phyloP scores from a whole-genome alignment of 2,888 invertebrate species.

The Xestia c-nigrum region DNA sequence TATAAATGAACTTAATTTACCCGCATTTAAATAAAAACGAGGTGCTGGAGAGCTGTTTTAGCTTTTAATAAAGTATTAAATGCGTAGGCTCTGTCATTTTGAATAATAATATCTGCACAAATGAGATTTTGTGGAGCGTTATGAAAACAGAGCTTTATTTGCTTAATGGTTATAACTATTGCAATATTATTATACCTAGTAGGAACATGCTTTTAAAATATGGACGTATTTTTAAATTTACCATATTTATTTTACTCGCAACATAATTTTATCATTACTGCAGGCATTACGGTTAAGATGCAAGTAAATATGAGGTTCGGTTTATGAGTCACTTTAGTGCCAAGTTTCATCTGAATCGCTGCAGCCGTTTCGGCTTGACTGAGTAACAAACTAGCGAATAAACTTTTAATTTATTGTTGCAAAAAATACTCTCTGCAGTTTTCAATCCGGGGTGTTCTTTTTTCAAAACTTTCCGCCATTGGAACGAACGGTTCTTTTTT shows the following conservation, averaged over 20 bases:
- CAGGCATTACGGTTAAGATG: not conserved
- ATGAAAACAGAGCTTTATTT: constrained; percentile 40
- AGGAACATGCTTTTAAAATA: constrained; percentile 4
- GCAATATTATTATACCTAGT: constrained; percentile 14
- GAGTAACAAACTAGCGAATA: constrained; percentile 41
- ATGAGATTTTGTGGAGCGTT: constrained; percentile 33
- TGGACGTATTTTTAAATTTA: not conserved
- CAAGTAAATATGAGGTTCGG: not conserved
- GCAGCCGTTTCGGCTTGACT: constrained; percentile 49
- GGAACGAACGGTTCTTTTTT: constrained; percentile 10
- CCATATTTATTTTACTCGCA: constrained; percentile 2
- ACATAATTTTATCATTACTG: constrained; percentile 25
- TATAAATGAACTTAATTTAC: constrained; percentile 64
- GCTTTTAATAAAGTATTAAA: constrained; percentile 66
- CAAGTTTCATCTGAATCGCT: constrained; percentile 40
- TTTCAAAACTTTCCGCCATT: constrained; percentile 23
- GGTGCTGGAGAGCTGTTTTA: constrained; percentile 60
- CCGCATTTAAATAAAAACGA: constrained; percentile 65
- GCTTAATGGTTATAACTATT: constrained; percentile 36
- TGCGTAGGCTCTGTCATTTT: constrained; percentile 52
- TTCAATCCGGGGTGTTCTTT: constrained; percentile 19
- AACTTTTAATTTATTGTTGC: constrained; percentile 48
- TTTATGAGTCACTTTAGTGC: constrained; percentile 41
- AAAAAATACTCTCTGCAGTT: constrained; percentile 31
- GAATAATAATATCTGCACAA: constrained; percentile 57